Evolutionary conservation across 2,888 invertebrate species (phyloP), one percentile per base, ranked within the genome.

Genomic region (Tromatobia lineatoria): DNA sequence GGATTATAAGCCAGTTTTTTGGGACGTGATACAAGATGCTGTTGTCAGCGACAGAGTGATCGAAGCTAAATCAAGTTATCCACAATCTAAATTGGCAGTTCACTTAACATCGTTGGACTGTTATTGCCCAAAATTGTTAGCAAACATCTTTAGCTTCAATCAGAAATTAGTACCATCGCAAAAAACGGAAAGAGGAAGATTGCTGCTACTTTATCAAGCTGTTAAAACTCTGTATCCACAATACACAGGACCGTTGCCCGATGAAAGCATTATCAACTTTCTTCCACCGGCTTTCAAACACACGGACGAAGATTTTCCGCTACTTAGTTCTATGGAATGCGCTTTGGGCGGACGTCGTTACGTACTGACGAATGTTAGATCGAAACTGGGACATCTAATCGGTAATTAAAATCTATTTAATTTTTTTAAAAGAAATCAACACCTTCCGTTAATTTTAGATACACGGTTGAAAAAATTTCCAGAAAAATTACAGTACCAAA

Each of bases 1-100:
- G 69, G 95, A 96, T 93, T 96, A 95, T 90, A 95, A 94, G 23
- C 96, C 96, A 0, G 91, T 94, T 10, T 89, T 94, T 83, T 96
- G 96, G 96, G 90, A 94, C 0, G 89, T 88, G 18, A 91, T 97
- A 42, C 91, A 92, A 57, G 91, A 92, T 20, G 91, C 94, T 45
- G 93, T 96, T 64, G 89, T 94, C 0, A 86, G 90, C 0, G 94
- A 94, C 13, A 92, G 83, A 20, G 76, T 82, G 10, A 23, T 86
- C 10, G 2, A 54, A 0, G 11, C 0, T 0, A 11, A 13, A 2
- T 15, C 10, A 0, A 75, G 81, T 82, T 90, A 89, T 13, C 93
- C 94, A 0, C 82, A 95, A 29, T 94, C 95, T 0, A 94, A 95
- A 88, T 90, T 96, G 67, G 95, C 95, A 23, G 86, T 95, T 0